Evolutionary conservation across 2,797 vertebrate species (phyloP), one percentile per base, ranked within the genome.

Genomic region (Macrochelys suwanniensis): DNA sequence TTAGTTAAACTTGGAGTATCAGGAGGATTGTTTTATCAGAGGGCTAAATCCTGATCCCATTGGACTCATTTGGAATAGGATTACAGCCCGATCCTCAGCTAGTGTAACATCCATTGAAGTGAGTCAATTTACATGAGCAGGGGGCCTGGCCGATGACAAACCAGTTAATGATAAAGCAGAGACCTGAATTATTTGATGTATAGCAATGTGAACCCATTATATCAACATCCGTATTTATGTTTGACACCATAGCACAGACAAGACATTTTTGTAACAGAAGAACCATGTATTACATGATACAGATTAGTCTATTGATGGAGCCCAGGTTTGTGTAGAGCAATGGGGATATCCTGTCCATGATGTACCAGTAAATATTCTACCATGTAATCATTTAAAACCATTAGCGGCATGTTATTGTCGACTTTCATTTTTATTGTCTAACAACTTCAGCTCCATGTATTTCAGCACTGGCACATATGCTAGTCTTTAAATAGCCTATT

Each of bases 401-500:
- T 97, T 97, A 97, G 94, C 9, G 0, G 88, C 80, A 79, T 93
- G 96, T 94, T 90, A 92, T 96, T 97, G 97, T 97, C 94, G 45
- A 89, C 93, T 97, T 94, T 97, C 89, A 95, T 97, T 97, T 95
- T 95, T 95, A 95, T 96, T 95, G 92, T 95, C 90, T 95, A 81
- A 42, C 1, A 90, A 88, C 91, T 93, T 91, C 87, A 79, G 79
- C 92, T 93, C 87, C 78, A 53, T 92, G 89, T 82, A 71, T 93
- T 93, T 95, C 88, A 96, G 82, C 88, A 85, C 91, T 82, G 80
- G 92, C 80, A 85, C 95, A 93, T 96, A 97, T 96, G 95, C 96
- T 96, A 95, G 89, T 88, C 95, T 97, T 97, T 97, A 97, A 97
- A 97, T 94, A 96, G 94, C 76, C 97, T 95, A 80, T 96, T 95